These are phyloP conservation scores for Neodiprion fabricii DNA, from an alignment of 1,140 invertebrate species.

Conservation along the genomic window DNA sequence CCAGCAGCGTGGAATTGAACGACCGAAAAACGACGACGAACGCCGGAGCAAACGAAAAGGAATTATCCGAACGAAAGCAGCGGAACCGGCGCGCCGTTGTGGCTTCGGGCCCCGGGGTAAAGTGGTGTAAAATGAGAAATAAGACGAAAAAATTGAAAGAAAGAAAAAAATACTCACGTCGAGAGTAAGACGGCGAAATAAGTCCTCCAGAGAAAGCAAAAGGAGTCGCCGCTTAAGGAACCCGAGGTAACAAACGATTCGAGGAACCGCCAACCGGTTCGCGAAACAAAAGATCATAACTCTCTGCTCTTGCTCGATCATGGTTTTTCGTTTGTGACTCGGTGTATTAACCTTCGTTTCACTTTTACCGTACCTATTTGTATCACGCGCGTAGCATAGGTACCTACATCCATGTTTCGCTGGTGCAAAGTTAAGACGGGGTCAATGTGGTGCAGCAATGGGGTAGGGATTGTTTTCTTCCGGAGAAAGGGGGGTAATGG, in stretches of 20 bases:
- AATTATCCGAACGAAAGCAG: constrained; percentile 2
- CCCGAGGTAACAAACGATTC: constrained; percentile 49
- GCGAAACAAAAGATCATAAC: constrained; percentile 46
- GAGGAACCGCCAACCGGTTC: constrained; percentile 46
- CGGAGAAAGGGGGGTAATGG: no score
- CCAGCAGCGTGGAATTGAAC: background rate
- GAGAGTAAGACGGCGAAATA: background rate
- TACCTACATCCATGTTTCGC: no score
- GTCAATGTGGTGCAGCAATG: no score
- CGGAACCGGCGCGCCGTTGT: background rate
- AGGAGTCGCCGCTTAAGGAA: constrained; percentile 16
- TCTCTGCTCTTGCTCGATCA: no score
- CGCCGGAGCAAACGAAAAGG: background rate
- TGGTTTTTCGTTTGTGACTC: no score
- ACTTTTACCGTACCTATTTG: background rate
- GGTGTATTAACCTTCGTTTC: background rate
- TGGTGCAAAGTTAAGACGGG: no score
- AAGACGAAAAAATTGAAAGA: constrained; percentile 19
- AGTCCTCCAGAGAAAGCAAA: constrained; percentile 3
- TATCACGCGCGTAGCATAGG: background rate
- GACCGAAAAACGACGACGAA: background rate
- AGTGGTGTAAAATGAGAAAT: constrained; percentile 8
- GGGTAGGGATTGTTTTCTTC: no score
- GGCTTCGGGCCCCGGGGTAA: constrained; percentile 9
- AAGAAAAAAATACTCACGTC: background rate